Evolutionary conservation across 2,113 vertebrate genomes (phyloP).

Genomic region (Thinocorus orbignyianus): DNA sequence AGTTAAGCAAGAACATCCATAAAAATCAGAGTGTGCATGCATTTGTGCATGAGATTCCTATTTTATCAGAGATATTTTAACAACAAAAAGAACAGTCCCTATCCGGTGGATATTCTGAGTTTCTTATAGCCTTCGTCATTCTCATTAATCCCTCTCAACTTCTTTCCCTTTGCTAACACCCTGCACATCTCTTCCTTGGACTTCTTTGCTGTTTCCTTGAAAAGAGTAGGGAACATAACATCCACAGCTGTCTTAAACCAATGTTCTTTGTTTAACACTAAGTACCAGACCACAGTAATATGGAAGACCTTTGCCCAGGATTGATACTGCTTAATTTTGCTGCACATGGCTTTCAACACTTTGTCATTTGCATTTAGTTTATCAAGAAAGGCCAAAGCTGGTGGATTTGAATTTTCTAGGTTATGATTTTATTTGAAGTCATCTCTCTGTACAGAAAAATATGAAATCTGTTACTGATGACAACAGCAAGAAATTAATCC

Average conservation of each 20-base stretch:
- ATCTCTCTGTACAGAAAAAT: neutral
- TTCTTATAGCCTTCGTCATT: neutral
- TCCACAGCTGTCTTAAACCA: neutral
- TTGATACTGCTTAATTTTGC: neutral
- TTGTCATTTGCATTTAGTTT: neutral
- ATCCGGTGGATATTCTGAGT: neutral
- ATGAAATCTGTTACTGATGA: neutral
- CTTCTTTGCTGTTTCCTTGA: neutral
- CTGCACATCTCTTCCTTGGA: neutral
- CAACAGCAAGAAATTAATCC: neutral
- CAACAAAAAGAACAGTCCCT: neutral
- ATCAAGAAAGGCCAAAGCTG: neutral
- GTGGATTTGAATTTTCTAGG: neutral
- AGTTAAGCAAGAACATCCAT: neutral
- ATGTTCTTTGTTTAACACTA: neutral
- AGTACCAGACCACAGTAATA: neutral
- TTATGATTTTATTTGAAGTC: constrained; percentile 14
- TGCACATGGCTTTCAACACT: fast-evolving
- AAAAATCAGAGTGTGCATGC: neutral
- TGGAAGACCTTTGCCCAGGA: neutral
- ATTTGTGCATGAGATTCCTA: neutral
- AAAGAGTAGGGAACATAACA: neutral
- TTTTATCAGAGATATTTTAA: neutral
- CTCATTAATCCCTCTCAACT: neutral
- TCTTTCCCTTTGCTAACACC: neutral